Base-by-base conservation (phyloP, 1,140 invertebrate species). In the Aphis gossypii region DNA sequence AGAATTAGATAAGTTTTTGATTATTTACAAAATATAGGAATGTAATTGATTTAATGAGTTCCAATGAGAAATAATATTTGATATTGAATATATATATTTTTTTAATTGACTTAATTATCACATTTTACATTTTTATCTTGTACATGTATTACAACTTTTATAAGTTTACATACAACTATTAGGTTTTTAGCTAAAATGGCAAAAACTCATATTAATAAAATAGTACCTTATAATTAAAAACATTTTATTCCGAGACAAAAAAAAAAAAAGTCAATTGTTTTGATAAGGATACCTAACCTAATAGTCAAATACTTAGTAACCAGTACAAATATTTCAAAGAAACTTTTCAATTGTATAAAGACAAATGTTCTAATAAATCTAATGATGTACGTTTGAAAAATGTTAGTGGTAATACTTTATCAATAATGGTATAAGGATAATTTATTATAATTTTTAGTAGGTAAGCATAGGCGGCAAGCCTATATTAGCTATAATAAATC, bases 251-350 rank as follows among this genome's bases (percentile, higher is more conserved):
- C 1, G 23, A 8, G 38, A 41, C 35, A n/a, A 86, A n/a, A n/a
- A n/a, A 86, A 86, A 44, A 84, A 44, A 44, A 21, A 30, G 2
- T 84, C n/a, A 84, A 41, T 25, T 86, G 5, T 30, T 76, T 86
- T 46, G 84, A 86, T 86, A 86, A 86, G 41, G 38, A 46, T 25
- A 41, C 84, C 84, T 86, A 86, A 86, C 84, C 84, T 86, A 86
- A 86, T 46, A 86, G 18, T 23, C 21, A 86, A 86, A 46, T 86
- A 86, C 84, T 46, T 4, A 11, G 76, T 35, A 76, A 25, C 18
- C 3, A 38, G n/a, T 38, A 83, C 35, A 23, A 83, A 35, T 76
- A 23, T 35, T 46, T 14, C 9, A 68, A 30, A 68, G 11, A 30
- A 56, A 5, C 8, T 30, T 8, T 56, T 8, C 23, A 23, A 56